Evolutionary conservation across 2,888 invertebrate genomes (phyloP).

Genomic region (Auanema freiburgensis): DNA sequence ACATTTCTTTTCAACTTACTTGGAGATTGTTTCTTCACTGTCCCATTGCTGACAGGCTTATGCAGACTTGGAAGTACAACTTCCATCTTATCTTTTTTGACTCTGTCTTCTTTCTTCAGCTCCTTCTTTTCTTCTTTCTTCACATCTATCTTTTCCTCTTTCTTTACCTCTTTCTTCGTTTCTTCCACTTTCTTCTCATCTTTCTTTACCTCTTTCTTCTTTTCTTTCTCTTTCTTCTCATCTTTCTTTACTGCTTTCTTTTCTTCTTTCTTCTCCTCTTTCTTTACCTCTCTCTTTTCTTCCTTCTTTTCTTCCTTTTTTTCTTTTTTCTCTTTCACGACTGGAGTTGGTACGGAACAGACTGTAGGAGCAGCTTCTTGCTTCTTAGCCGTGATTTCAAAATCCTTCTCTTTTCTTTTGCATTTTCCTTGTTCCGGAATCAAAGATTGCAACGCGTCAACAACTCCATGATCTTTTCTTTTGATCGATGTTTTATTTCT

Average conservation of each 20-base stretch:
- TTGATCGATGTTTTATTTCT: not conserved
- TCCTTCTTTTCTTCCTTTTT: conserved; percentile 20
- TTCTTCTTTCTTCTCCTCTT: conserved; percentile 2
- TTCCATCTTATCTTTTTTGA: conserved; percentile 4
- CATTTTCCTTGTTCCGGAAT: not conserved
- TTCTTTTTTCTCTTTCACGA: not conserved
- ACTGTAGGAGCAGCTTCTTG: not conserved
- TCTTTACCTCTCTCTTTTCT: conserved; percentile 9
- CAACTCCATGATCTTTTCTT: not conserved
- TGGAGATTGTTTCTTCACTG: too few relatives aligned
- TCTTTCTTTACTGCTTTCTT: not conserved
- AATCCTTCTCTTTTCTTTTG: not conserved
- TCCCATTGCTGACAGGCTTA: too few relatives aligned
- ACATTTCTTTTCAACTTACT: too few relatives aligned
- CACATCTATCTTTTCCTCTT: conserved; percentile 5
- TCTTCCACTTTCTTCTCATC: too few relatives aligned
- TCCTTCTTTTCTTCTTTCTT: conserved; percentile 6
- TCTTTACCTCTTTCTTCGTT: conserved; percentile 12
- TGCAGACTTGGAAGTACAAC: too few relatives aligned
- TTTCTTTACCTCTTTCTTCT: conserved; percentile 11
- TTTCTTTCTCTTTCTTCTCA: not conserved
- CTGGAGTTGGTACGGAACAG: not conserved
- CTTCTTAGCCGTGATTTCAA: not conserved
- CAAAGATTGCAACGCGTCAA: not conserved
- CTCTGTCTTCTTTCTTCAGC: conserved; percentile 3